Evolutionary conservation across 1,140 invertebrate genomes (phyloP).

Genomic region (Coenobita brevimanus): DNA sequence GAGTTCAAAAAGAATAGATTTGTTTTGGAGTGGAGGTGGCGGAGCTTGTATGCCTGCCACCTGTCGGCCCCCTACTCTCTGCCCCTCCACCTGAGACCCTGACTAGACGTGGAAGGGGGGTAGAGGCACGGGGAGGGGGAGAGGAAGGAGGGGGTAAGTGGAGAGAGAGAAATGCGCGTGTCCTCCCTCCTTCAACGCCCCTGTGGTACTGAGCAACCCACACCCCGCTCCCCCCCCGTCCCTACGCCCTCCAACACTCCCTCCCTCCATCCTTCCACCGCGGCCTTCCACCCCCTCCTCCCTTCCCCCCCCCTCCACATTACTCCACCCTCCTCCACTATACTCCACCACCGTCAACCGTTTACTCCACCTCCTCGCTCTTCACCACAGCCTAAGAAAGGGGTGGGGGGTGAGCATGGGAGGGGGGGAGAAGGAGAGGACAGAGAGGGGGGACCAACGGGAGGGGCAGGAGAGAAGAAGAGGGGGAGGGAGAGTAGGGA

Average conservation of each 20-base stretch:
- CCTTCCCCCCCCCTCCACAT: background rate
- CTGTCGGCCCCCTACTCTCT: no score
- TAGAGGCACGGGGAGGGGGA: constrained; percentile 11
- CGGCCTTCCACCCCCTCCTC: no score
- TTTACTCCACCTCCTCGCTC: background rate
- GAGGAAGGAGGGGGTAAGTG: constrained; percentile 4
- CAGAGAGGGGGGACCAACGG: background rate
- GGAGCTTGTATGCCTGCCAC: no score
- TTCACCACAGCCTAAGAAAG: background rate
- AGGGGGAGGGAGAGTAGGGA: background rate
- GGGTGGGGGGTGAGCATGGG: background rate
- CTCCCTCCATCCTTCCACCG: background rate
- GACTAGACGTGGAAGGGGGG: constrained; percentile 7
- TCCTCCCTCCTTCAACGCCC: constrained; percentile 42
- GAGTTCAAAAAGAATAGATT: no score
- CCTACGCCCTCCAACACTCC: background rate
- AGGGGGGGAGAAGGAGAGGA: background rate
- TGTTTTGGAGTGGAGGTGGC: no score
- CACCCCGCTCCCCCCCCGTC: background rate
- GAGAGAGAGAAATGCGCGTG: constrained; percentile 13
- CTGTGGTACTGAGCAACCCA: background rate
- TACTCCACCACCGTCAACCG: background rate
- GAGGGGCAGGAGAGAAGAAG: background rate
- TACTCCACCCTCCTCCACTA: background rate
- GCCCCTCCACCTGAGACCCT: constrained; percentile 11